Base-by-base conservation (phyloP, 2,888 invertebrate genomes). In the Lasius platythorax region DNA sequence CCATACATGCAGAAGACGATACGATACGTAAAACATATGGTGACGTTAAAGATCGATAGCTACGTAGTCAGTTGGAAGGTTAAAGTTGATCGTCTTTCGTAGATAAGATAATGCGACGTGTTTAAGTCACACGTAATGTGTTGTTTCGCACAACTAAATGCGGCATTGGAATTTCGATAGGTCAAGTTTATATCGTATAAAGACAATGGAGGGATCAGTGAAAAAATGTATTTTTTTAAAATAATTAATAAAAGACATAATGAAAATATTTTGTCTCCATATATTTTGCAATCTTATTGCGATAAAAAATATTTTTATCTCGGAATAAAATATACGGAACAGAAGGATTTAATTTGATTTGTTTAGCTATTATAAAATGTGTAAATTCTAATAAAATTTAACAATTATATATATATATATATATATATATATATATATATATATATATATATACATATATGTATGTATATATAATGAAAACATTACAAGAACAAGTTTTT, bases 51-150 rank as follows among this genome's bases (percentile, higher is more conserved):
- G 85, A 88, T 78, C 90, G 67, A 28, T 56, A 72, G 46, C 46
- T 61, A 70, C 33, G 58, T 82, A 68, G 83, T 79, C 74, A 82
- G 67, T 70, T 3, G 61, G 85, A 89, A 82, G 87, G 87, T 86
- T 86, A 87, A 86, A 84, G 50, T 72, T 87, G 79, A 87, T 89
- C 68, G 78, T 72, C 84, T 23, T 85, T 78, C 83, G 88, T 81
- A 85, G 89, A 89, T 89, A 89, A 89, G 89, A 89, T 89, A 89
- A 89, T 89, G n/a, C 46, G 40, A 33, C 53, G 37, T 43, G 37
- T 64, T 58, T 63, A 82, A 72, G 40, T 75, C 76, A 58, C 63
- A 66, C 50, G 75, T 82, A 70, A 64, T 61, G 63, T 82, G 67
- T 84, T 63, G 46, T 12, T 53, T 53, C n/a, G n/a, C 67, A 61